A percentile compares a stretch with the other conserved stretches of the same genome.
Evolutionary conservation across 2,797 vertebrate genomes (phyloP).

Genomic region (Microctenopoma lineatum): DNA sequence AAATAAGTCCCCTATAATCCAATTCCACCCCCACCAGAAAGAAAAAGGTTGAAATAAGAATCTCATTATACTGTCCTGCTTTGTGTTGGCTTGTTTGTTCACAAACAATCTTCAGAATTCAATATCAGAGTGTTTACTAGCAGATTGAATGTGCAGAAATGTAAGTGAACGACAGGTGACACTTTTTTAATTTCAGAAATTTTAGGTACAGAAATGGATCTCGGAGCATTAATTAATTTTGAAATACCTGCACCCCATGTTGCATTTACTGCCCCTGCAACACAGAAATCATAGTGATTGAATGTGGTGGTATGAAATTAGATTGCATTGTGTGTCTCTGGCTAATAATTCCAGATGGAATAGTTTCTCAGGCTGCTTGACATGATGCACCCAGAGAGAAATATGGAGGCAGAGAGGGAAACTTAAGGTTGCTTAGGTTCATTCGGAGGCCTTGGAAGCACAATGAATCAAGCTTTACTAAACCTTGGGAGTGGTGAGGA

Average conservation of each 20-base stretch:
- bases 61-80: slow-evolving; percentile 83
- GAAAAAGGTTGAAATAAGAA: slow-evolving; percentile 81
- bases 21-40: slow-evolving; percentile 82
- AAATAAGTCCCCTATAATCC: slow-evolving; percentile 87
- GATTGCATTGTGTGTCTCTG: slow-evolving; percentile 81
- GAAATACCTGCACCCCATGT: slow-evolving; percentile 72
- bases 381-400: slow-evolving; percentile 69
- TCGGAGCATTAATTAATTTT: slow-evolving; percentile 74
- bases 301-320: slow-evolving; percentile 81
- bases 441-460: slow-evolving; percentile 65
- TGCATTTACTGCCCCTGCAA: slow-evolving; percentile 77
- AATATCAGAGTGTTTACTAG: slow-evolving; percentile 79
- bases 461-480: slow-evolving; percentile 78
- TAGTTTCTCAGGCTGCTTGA: slow-evolving; percentile 74
- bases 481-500: slow-evolving; percentile 74
- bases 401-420: slow-evolving; percentile 69
- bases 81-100: slow-evolving; percentile 80
- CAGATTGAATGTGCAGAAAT: slow-evolving; percentile 72
- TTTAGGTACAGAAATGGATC: slow-evolving; percentile 71
- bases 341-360: slow-evolving; percentile 84
- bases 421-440: slow-evolving; percentile 75
- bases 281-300: slow-evolving; percentile 77
- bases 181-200: slow-evolving; percentile 81
- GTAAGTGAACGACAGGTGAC: slow-evolving; percentile 71
- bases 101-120: slow-evolving; percentile 78